Conservation (phyloP, 2,797 vertebrate genomes). For the Pangasius mekongensis region DNA sequence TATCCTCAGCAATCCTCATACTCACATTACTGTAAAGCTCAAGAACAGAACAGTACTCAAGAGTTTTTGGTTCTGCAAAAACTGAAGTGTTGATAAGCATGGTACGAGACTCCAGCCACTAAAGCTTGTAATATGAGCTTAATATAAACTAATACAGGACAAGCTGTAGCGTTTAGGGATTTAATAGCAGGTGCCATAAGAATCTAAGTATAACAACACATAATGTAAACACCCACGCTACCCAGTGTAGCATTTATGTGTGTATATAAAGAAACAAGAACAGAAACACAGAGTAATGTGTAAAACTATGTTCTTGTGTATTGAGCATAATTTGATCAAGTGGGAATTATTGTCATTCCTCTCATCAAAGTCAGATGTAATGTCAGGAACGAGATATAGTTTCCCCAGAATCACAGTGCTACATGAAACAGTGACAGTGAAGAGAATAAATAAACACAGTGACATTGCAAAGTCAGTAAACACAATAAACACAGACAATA, state of each 20-base stretch:
- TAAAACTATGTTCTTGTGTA: background rate
- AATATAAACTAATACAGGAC: background rate
- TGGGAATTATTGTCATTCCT: background rate
- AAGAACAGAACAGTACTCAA: background rate
- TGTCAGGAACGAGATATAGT: background rate
- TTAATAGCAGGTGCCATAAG: background rate
- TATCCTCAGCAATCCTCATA: conserved; percentile 12
- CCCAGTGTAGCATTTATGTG: background rate
- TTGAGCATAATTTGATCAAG: background rate
- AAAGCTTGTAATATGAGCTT: background rate
- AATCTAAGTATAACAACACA: background rate
- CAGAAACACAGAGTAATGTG: background rate
- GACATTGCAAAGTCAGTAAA: background rate
- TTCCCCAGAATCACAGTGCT: background rate
- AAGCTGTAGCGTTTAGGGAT: background rate
- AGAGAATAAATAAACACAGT: background rate
- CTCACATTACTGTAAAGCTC: background rate
- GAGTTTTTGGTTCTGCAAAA: conserved; percentile 2
- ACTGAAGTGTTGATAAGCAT: background rate
- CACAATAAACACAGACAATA: background rate
- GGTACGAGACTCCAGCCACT: background rate
- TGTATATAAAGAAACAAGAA: background rate
- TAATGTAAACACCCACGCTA: background rate
- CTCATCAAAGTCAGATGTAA: background rate
- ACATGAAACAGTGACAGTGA: background rate